Conservation (phyloP, 2,797 vertebrate genomes). For the Melanotaenia pygmaea region DNA sequence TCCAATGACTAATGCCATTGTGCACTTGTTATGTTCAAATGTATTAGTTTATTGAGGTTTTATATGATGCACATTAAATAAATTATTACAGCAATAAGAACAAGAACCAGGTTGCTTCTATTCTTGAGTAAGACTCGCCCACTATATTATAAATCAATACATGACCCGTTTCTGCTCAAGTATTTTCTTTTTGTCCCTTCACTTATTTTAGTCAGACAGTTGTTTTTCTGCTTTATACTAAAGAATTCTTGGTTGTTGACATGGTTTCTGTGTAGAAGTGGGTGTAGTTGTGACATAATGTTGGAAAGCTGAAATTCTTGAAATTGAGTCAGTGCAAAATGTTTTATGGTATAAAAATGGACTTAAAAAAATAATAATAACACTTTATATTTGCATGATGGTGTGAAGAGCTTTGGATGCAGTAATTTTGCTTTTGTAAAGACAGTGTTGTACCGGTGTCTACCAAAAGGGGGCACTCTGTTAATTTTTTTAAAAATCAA, state of each 20-base stretch:
- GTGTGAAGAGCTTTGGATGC: background rate
- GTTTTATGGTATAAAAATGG: background rate
- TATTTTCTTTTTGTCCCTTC: background rate
- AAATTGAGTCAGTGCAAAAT: background rate
- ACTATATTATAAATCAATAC: too few species aligned
- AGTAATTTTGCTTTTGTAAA: background rate
- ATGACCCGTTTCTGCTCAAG: too few species aligned
- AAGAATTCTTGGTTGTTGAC: background rate
- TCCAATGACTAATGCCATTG: too few species aligned
- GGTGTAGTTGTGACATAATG: too few species aligned
- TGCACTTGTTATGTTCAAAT: too few species aligned
- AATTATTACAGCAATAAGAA: too few species aligned
- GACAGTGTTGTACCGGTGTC: background rate
- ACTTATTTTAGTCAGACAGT: background rate
- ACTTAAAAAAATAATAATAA: background rate
- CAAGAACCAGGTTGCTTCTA: too few species aligned
- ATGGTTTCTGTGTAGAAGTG: background rate
- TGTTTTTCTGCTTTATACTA: too few species aligned
- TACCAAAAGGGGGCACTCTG: slow-evolving; percentile 46
- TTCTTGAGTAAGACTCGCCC: too few species aligned
- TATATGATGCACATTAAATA: too few species aligned
- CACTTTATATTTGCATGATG: background rate
- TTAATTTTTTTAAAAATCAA: slow-evolving; percentile 11
- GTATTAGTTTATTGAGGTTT: too few species aligned
- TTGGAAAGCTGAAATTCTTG: background rate